Base-by-base conservation (phyloP, 1,140 invertebrate species). In the Drosophila orosa region DNA sequence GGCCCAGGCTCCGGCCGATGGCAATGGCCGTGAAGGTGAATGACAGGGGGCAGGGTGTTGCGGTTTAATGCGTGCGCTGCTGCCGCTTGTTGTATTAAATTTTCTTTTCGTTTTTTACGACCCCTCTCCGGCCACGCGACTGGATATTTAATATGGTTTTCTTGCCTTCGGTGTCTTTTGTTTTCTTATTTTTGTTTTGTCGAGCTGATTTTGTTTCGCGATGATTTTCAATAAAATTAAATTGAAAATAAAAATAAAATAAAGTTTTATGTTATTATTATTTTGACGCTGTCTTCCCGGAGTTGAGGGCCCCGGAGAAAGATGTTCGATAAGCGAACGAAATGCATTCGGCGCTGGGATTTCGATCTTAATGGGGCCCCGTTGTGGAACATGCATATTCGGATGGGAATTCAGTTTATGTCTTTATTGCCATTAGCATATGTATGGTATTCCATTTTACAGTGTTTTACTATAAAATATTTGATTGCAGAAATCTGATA, bases 231-330 rank as follows among this genome's bases (percentile, higher is more conserved):
- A 89, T 89, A 84, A 89, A 84, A 80, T 78, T 89, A 89, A 89
- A 89, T 89, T 89, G 84, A 89, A 89, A 89, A 89, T 89, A 89
- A 89, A 89, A 89, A 89, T 89, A 89, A 89, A 90, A 89, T 89
- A 80, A 89, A 89, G n/a, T 78, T 89, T 89, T 89, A 89, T 84
- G 84, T 72, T 89, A 89, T 89, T 89, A 89, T 89, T 89, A 90
- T 87, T 78, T 84, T 87, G 73, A 84, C 84, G 84, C 84, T 75
- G 60, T 60, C 62, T 29, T 47, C 19, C 10, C 69, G 60, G 29
- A 40, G 45, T 12, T 65, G 75, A 44, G 55, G 44, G 33, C 75
- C 72, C 42, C 47, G 54, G 39, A 58, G 40, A 19, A 66, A 83
- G 83, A 87, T 87, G 39, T 10, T 19, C 25, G 31, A 89, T 84